Evolutionary conservation across 2,888 invertebrate species (phyloP).

Genomic region (Monochamus alternatus): DNA sequence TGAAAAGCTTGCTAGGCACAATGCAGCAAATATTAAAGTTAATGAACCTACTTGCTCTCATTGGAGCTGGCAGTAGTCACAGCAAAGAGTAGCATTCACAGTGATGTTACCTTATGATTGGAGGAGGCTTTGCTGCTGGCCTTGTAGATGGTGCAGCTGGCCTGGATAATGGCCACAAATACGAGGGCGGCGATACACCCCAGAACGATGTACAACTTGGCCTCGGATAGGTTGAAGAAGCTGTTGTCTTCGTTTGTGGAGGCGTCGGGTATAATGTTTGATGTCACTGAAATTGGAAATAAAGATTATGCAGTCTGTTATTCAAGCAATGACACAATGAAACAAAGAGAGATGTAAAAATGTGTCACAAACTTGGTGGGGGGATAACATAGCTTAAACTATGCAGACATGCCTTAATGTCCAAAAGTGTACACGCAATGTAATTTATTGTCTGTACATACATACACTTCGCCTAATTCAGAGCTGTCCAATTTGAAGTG

Average conservation of each 20-base stretch:
- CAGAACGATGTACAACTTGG: slow-evolving; percentile 86
- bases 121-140: slow-evolving; percentile 75
- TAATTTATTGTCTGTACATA: too few species aligned
- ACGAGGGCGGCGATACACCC: slow-evolving; percentile 87
- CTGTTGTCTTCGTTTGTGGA: slow-evolving; percentile 68
- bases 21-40: slow-evolving; percentile 41
- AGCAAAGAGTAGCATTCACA: slow-evolving; percentile 60
- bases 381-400: too few species aligned
- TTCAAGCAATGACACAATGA: too few species aligned
- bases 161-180: slow-evolving; percentile 86
- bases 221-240: slow-evolving; percentile 80
- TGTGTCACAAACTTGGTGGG: too few species aligned
- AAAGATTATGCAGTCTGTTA: background rate
- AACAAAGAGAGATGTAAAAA: too few species aligned
- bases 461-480: too few species aligned
- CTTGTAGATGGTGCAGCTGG: slow-evolving; percentile 86
- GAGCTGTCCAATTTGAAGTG: too few species aligned
- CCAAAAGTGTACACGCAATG: too few species aligned
- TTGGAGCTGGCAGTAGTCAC: slow-evolving; percentile 50
- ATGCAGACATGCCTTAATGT: too few species aligned
- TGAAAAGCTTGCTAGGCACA: slow-evolving; percentile 25
- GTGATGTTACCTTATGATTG: slow-evolving; percentile 79
- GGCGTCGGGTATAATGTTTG: slow-evolving; percentile 70
- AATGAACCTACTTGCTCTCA: slow-evolving; percentile 65
- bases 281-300: slow-evolving; percentile 76